Conservation (phyloP, 2,113 vertebrate genomes). For the Anser brachyrhynchus region DNA sequence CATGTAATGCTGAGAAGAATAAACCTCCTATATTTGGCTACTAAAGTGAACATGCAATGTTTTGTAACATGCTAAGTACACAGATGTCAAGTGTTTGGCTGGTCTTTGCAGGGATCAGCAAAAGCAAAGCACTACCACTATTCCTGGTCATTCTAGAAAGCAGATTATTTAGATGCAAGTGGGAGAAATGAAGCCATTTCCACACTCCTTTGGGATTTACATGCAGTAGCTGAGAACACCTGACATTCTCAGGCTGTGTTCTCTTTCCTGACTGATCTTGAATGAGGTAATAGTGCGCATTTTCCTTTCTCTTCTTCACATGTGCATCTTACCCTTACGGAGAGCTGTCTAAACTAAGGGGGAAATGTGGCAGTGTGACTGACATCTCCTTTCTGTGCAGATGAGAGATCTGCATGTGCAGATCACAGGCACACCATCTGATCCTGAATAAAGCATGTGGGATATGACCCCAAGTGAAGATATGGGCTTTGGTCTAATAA, state of each 20-base stretch:
- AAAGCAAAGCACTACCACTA: not conserved
- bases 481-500: not conserved
- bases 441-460: constrained; percentile 34
- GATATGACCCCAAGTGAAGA: constrained; percentile 36
- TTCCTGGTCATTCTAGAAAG: not conserved
- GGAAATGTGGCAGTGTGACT: not conserved
- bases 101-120: not conserved
- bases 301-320: not conserved
- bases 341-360: not conserved
- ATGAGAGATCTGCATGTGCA: constrained; percentile 50
- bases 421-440: constrained; percentile 51
- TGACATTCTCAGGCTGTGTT: constrained; percentile 5
- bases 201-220: not conserved
- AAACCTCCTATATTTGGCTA: not conserved
- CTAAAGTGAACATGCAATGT: not conserved
- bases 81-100: not conserved
- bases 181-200: not conserved
- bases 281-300: not conserved
- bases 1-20: not conserved
- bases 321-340: not conserved
- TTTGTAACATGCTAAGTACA: not conserved
- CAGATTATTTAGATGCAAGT: not conserved
- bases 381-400: constrained; percentile 16
- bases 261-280: not conserved
- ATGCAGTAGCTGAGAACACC: not conserved